Conservation (phyloP, 2,113 vertebrate species). For the Nerophis ophidion region DNA sequence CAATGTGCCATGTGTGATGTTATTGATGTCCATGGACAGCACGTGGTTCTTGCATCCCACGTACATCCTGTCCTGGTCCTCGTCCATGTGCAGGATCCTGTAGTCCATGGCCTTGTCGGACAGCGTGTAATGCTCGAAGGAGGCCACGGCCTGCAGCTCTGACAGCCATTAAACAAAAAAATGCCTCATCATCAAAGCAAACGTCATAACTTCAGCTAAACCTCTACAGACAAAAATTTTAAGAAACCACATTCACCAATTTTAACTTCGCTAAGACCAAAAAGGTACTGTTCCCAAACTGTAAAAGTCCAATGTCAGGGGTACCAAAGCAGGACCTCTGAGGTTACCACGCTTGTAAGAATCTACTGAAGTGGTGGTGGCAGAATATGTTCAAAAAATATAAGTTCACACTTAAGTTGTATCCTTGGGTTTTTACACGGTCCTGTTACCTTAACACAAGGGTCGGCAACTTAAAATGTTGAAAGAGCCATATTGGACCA, state of each 20-base stretch:
- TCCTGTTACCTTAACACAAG: too few relatives aligned
- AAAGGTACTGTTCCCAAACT: not conserved
- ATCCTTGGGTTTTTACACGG: too few relatives aligned
- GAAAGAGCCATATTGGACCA: too few relatives aligned
- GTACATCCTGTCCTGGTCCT: slow-evolving; percentile 96
- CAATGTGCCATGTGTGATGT: slow-evolving; percentile 86
- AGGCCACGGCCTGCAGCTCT: slow-evolving; percentile 86
- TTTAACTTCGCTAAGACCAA: not conserved
- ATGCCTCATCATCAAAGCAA: not conserved
- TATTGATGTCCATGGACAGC: slow-evolving; percentile 96
- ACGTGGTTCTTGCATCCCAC: slow-evolving; percentile 97
- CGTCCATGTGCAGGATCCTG: slow-evolving; percentile 94
- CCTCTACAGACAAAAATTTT: too few relatives aligned
- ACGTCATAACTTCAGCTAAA: not conserved
- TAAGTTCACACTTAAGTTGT: too few relatives aligned
- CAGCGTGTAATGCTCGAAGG: slow-evolving; percentile 83
- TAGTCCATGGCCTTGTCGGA: slow-evolving; percentile 89
- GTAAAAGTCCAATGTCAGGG: not conserved
- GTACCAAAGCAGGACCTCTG: not conserved
- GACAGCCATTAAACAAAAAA: slow-evolving; percentile 28
- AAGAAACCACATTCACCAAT: not conserved
- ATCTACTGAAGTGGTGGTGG: not conserved
- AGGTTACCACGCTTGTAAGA: not conserved
- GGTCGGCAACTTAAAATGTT: too few relatives aligned
- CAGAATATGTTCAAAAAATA: too few relatives aligned